phyloP scores from a whole-genome alignment of 2,888 invertebrate genomes.

The Oligia latruncula region DNA sequence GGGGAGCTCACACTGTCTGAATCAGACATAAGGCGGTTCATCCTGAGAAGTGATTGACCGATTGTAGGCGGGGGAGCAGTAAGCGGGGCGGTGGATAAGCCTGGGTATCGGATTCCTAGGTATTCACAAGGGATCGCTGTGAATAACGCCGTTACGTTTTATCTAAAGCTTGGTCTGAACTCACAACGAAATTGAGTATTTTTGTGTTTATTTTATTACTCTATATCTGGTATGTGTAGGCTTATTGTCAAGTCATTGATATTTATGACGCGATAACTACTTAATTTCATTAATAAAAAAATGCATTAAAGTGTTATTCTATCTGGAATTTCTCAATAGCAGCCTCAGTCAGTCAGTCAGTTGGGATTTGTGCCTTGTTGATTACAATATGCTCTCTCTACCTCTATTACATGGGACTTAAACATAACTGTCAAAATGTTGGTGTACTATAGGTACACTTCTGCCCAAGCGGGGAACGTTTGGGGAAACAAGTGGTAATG shows the following conservation, averaged over 20 bases:
- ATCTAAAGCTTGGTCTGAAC: slow-evolving; percentile 66
- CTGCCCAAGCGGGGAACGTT: too few species aligned
- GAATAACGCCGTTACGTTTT: slow-evolving; percentile 70
- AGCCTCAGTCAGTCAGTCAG: too few species aligned
- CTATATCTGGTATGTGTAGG: not conserved
- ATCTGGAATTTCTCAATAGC: not conserved
- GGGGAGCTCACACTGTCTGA: not conserved
- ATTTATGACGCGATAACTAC: not conserved
- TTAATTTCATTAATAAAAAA: not conserved
- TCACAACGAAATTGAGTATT: not conserved
- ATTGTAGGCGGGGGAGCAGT: slow-evolving; percentile 22
- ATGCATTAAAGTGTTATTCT: not conserved
- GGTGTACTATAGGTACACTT: too few species aligned
- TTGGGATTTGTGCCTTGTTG: not conserved
- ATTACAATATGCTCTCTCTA: not conserved
- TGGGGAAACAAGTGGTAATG: too few species aligned
- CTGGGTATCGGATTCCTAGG: slow-evolving; percentile 62
- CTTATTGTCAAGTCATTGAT: not conserved
- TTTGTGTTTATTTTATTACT: slow-evolving; percentile 8
- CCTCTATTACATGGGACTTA: too few species aligned
- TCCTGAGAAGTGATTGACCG: slow-evolving; percentile 47
- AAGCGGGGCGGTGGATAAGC: slow-evolving; percentile 47
- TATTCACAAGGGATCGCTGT: slow-evolving; percentile 63
- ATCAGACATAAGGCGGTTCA: not conserved
- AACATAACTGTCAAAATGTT: too few species aligned